These are phyloP conservation scores for Synergus gifuensis DNA, from an alignment of 2,888 invertebrate genomes.

Conservation along the genomic window DNA sequence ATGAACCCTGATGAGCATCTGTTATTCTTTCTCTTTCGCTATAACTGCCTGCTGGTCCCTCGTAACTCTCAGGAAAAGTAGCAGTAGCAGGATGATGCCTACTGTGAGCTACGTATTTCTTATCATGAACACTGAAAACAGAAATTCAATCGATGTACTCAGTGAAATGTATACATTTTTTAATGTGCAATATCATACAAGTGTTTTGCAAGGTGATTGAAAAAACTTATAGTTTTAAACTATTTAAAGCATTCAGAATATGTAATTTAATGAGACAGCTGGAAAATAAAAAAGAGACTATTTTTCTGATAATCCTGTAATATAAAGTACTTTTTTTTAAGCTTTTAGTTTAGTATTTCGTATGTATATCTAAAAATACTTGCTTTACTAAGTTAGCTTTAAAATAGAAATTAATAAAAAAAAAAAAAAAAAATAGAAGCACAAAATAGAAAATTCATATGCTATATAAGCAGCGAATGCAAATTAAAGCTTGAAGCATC, in stretches of 20 bases:
- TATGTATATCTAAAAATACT: not conserved
- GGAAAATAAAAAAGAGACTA: not conserved
- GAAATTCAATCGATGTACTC: slow-evolving; percentile 41
- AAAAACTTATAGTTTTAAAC: not conserved
- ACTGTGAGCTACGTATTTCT: slow-evolving; percentile 77
- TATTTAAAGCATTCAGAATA: not conserved
- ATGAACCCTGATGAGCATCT: slow-evolving; percentile 77
- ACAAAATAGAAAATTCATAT: not conserved
- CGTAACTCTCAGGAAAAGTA: slow-evolving; percentile 76
- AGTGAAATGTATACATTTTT: not conserved
- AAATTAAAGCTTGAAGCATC: slow-evolving; percentile 12
- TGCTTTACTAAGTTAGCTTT: not conserved
- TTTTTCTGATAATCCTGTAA: not conserved
- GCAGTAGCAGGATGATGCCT: slow-evolving; percentile 77
- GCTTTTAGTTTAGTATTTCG: not conserved
- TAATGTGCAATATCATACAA: slow-evolving; percentile 23
- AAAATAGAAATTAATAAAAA: not conserved
- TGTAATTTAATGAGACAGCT: not conserved
- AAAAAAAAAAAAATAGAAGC: not conserved
- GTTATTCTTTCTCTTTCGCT: slow-evolving; percentile 72
- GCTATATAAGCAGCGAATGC: not conserved
- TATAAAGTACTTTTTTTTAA: not conserved
- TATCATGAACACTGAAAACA: slow-evolving; percentile 74
- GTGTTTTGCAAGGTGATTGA: not conserved
- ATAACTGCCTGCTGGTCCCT: slow-evolving; percentile 78